A percentile compares a stretch with the other conserved stretches of the same genome.
Evolutionary conservation across 2,113 vertebrate species (phyloP).

Genomic region (Scytalopus superciliaris): DNA sequence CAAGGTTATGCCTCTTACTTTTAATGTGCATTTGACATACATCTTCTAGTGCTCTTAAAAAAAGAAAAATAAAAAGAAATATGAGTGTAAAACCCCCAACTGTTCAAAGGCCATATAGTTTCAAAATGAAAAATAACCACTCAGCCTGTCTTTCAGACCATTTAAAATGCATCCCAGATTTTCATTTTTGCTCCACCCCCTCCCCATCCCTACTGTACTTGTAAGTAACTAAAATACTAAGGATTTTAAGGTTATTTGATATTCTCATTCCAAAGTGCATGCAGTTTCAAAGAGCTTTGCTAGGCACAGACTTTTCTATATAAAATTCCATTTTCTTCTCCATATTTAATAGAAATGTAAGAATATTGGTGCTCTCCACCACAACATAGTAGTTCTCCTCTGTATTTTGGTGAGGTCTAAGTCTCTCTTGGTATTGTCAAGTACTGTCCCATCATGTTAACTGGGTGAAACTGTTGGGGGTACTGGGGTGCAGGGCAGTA

Average conservation of each 20-base stretch:
- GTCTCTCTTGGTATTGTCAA: not conserved
- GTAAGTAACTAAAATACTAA: not conserved
- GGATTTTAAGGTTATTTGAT: not conserved
- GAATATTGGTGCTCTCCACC: not conserved
- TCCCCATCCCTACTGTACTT: not conserved
- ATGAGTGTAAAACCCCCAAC: not conserved
- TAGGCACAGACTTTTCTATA: not conserved
- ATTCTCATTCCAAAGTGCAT: not conserved
- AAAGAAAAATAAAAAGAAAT: conserved; percentile 12
- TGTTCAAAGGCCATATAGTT: conserved; percentile 4
- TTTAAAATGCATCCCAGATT: not conserved
- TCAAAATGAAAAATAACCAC: not conserved
- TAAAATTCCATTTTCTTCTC: not conserved
- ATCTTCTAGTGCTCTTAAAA: conserved; percentile 46
- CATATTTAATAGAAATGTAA: not conserved
- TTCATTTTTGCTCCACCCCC: not conserved
- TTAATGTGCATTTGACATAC: conserved; percentile 60
- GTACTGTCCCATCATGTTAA: not conserved
- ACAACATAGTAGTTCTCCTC: accelerated
- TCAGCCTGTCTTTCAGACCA: not conserved
- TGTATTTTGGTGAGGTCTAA: not conserved
- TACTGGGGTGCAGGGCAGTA: not conserved
- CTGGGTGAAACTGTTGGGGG: not conserved
- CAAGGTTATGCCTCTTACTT: conserved; percentile 42
- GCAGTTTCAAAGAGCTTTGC: not conserved